A percentile compares a stretch with the other conserved stretches of the same genome.
phyloP scores from a whole-genome alignment of 2,113 vertebrate species.

The Andinoacara biseriatus region DNA sequence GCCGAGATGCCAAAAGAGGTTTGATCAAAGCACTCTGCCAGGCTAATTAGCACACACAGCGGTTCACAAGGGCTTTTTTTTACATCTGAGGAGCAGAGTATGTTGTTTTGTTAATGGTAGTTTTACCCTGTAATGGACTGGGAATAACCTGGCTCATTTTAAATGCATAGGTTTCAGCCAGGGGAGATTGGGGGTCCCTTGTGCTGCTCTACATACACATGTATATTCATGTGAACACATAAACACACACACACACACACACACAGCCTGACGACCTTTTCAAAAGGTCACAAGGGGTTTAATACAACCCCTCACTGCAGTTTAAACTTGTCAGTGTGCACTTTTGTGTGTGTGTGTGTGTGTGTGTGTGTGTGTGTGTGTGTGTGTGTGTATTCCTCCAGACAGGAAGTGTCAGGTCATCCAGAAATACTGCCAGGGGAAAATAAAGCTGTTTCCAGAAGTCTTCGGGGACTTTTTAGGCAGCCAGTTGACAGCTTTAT shows the following conservation, averaged over 20 bases:
- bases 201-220: constrained; percentile 34
- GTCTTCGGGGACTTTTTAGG: constrained; percentile 72
- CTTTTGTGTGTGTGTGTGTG: not conserved
- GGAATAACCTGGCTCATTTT: constrained; percentile 69
- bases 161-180: constrained; percentile 61
- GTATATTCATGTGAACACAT: constrained; percentile 47
- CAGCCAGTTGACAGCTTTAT: constrained; percentile 73
- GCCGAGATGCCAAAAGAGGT: constrained; percentile 70
- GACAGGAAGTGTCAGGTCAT: constrained; percentile 71
- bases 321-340: constrained; percentile 58
- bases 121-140: constrained; percentile 66
- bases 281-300: constrained; percentile 52
- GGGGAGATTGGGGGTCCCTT: constrained; percentile 10
- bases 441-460: constrained; percentile 62
- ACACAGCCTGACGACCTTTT: constrained; percentile 34
- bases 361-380: constrained; percentile 2
- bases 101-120: constrained; percentile 72
- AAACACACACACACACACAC: not conserved
- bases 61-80: constrained; percentile 66
- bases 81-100: constrained; percentile 62
- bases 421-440: constrained; percentile 54
- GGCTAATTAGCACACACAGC: constrained; percentile 65
- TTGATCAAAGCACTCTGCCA: constrained; percentile 72
- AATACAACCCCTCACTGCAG: constrained; percentile 40
- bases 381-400: constrained; percentile 21